Evolutionary conservation across 2,888 invertebrate species (phyloP), one percentile per base, ranked within the genome.

Genomic region (Ormia ochracea): DNA sequence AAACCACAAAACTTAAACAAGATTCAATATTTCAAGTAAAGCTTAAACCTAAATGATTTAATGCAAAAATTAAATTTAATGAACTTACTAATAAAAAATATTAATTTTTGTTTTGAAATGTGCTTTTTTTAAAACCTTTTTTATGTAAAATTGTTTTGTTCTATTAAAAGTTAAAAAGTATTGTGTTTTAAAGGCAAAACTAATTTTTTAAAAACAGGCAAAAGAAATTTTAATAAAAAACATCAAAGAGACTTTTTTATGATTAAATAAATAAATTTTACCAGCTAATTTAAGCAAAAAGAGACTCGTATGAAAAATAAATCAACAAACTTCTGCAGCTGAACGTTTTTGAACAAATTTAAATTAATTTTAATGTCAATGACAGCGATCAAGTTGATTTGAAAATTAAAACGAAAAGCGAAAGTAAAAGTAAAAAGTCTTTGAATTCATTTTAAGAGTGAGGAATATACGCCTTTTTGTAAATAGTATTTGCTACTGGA

Each of bases 251-350:
- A 7, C 28, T 50, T 50, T 43, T 48, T 50, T 50, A 14, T 5
- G 28, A 28, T 50, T 50, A 50, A 14, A 28, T 50, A 50, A 50
- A 50, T 50, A 50, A 50, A 50, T n/a, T 28, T n/a, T 50, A 9
- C 9, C n/a, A 5, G 1, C 6, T 17, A 17, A 50, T 48, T 48
- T 26, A 26, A 48, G 26, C 48, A 26, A 14, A 5, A 28, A 28
- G 14, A 23, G 9, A 50, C 26, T 48, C 23, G 28, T 7, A 17
- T 9, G 45, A 9, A 28, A 26, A 23, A 48, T 23, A n/a, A 48
- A 48, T 48, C n/a, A 26, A n/a, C n/a, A 3, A n/a, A 23, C 23
- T 48, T 10, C n/a, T 26, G 26, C 23, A 26, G n/a, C 6, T n/a
- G 12, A n/a, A 23, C 48, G 19, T 38, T n/a, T 12, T 1, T 12